Evolutionary conservation across 2,888 invertebrate genomes (phyloP).

Genomic region (Apoda limacodes): DNA sequence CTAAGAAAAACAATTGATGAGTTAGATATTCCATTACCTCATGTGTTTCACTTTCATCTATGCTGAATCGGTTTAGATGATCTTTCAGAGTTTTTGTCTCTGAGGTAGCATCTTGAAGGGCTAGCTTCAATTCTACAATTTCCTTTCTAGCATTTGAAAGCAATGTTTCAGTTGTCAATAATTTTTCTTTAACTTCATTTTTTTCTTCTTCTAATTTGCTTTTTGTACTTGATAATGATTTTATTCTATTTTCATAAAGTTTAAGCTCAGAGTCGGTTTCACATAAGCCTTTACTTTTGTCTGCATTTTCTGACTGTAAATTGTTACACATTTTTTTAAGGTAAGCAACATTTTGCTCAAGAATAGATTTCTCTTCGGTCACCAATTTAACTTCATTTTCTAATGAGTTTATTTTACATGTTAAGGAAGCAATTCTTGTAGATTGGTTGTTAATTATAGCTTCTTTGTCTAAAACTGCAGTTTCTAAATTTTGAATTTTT

Average conservation of each 20-base stretch:
- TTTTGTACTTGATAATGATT: slow-evolving; percentile 62
- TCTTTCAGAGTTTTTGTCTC: slow-evolving; percentile 71
- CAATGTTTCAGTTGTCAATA: slow-evolving; percentile 70
- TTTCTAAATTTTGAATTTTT: slow-evolving; percentile 72
- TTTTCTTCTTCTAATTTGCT: slow-evolving; percentile 75
- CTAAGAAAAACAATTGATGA: background rate
- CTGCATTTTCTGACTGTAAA: slow-evolving; percentile 37
- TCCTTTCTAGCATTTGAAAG: slow-evolving; percentile 77
- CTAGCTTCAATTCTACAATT: slow-evolving; percentile 71
- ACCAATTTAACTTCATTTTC: slow-evolving; percentile 58
- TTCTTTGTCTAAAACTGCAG: slow-evolving; percentile 65
- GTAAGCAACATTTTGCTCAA: slow-evolving; percentile 53
- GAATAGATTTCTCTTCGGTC: slow-evolving; percentile 48
- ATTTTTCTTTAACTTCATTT: slow-evolving; percentile 68
- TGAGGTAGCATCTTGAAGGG: slow-evolving; percentile 73
- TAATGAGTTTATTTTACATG: slow-evolving; percentile 45
- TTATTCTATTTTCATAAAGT: slow-evolving; percentile 57
- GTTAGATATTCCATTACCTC: slow-evolving; percentile 29
- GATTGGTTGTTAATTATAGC: slow-evolving; percentile 48
- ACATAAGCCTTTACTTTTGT: slow-evolving; percentile 29
- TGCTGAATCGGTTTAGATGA: slow-evolving; percentile 47
- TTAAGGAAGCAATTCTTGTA: slow-evolving; percentile 43
- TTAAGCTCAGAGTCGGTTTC: slow-evolving; percentile 52
- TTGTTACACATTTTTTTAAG: slow-evolving; percentile 57
- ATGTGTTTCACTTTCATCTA: slow-evolving; percentile 35